Conservation (phyloP, 2,113 vertebrate species). For the Trochalopteron elliotii region DNA sequence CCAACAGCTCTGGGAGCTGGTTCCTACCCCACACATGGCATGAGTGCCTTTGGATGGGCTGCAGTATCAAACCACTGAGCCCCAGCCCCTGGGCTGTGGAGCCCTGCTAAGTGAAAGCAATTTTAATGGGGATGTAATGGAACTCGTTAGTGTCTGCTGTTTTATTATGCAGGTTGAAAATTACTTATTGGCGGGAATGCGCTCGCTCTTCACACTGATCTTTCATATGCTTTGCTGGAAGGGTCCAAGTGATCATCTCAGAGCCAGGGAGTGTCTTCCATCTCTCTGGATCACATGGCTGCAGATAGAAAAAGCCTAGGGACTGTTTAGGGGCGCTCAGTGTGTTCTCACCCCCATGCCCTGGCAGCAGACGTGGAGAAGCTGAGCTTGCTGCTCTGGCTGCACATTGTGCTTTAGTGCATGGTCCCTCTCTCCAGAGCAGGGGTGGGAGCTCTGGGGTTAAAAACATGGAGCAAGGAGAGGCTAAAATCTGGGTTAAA, state of each 20-base stretch:
- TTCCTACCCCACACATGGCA: fast-evolving
- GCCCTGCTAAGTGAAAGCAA: not conserved
- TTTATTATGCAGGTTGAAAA: not conserved
- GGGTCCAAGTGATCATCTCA: not conserved
- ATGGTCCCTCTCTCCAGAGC: not conserved
- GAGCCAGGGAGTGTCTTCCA: not conserved
- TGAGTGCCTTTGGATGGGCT: not conserved
- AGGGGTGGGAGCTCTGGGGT: not conserved
- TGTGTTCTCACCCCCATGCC: not conserved
- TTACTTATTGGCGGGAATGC: not conserved
- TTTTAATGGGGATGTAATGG: conserved; percentile 7
- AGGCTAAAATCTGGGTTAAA: not conserved
- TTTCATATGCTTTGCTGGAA: not conserved
- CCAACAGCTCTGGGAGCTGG: fast-evolving
- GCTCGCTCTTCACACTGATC: not conserved
- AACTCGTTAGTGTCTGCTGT: conserved; percentile 12
- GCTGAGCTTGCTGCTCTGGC: not conserved
- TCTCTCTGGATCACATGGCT: not conserved
- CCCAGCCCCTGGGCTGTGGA: not conserved
- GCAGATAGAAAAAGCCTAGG: not conserved
- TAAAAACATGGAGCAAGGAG: not conserved
- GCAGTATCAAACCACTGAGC: not conserved
- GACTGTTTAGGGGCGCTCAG: fast-evolving
- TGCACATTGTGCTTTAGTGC: fast-evolving
- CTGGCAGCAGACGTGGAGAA: not conserved